These are phyloP conservation scores for Coecobrya sp. DNA, from an alignment of 2,888 invertebrate species.

Conservation along the genomic window DNA sequence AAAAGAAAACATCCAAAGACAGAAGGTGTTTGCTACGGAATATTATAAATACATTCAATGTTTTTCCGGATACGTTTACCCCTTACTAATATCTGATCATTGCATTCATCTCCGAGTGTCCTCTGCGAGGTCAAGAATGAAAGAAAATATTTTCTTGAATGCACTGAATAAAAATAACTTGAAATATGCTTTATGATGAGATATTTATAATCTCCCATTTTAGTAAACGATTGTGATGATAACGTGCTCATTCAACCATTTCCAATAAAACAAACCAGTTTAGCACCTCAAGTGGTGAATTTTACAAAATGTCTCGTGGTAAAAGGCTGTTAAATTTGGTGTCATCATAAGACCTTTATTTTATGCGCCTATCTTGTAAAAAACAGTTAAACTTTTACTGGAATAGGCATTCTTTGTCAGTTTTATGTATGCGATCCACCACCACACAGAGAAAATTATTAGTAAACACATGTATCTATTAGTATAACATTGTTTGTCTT, in stretches of 20 bases:
- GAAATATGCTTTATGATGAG: background rate
- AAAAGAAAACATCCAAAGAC: too few species aligned
- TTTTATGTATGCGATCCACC: conserved; percentile 13
- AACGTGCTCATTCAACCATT: background rate
- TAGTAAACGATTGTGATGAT: background rate
- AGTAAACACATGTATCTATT: conserved; percentile 51
- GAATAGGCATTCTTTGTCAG: conserved; percentile 23
- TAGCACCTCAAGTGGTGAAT: conserved; percentile 29
- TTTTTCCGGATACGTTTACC: too few species aligned
- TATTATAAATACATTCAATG: too few species aligned
- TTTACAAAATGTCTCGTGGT: background rate
- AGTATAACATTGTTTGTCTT: conserved; percentile 28
- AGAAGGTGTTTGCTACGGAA: too few species aligned
- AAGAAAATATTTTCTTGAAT: conserved; percentile 5
- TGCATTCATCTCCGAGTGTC: background rate
- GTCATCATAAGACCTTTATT: conserved; percentile 53
- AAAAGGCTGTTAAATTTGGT: conserved; percentile 34
- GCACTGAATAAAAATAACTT: background rate
- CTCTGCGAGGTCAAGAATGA: conserved; percentile 66
- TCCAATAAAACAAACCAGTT: conserved; percentile 40
- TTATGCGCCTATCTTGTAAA: conserved; percentile 10
- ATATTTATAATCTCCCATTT: background rate
- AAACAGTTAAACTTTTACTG: conserved; percentile 27
- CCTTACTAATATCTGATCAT: too few species aligned
- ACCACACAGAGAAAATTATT: conserved; percentile 22